Evolutionary conservation across 35 echinoderm and acorn worm species (phyloP).

Genomic region (Holothuria glaberrima): DNA sequence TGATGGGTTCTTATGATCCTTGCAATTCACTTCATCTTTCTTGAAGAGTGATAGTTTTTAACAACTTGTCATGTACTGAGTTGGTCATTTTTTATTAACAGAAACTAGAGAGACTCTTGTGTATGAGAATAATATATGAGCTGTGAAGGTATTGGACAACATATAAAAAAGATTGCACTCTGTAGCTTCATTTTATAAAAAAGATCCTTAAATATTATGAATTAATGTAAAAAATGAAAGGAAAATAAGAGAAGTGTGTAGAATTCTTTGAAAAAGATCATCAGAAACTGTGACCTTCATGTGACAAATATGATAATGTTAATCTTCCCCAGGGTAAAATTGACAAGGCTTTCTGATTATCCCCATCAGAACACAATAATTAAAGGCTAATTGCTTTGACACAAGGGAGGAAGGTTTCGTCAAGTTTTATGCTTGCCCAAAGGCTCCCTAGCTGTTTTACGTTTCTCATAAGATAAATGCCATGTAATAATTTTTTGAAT

Average conservation of each 20-base stretch:
- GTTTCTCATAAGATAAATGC: slow-evolving; percentile 17
- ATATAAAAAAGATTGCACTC: too few relatives aligned
- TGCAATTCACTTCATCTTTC: too few relatives aligned
- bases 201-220: not conserved
- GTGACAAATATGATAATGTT: slow-evolving; percentile 61
- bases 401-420: slow-evolving; percentile 54
- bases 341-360: slow-evolving; percentile 41
- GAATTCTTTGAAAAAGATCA: not conserved
- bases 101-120: too few relatives aligned
- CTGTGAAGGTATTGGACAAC: too few relatives aligned
- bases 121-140: too few relatives aligned
- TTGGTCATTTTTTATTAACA: too few relatives aligned
- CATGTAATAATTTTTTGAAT: slow-evolving; percentile 49
- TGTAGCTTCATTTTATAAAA: too few relatives aligned
- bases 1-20: too few relatives aligned
- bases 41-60: too few relatives aligned
- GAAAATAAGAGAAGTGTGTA: not conserved
- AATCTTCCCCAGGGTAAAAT: slow-evolving; percentile 51
- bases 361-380: slow-evolving; percentile 41
- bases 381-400: slow-evolving; percentile 63
- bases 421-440: slow-evolving; percentile 37
- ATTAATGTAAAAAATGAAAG: not conserved
- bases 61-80: too few relatives aligned
- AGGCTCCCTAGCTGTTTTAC: slow-evolving; percentile 42
- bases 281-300: slow-evolving; percentile 50